Conservation (phyloP, 2,888 invertebrate species). For the Agrilus biguttatus region DNA sequence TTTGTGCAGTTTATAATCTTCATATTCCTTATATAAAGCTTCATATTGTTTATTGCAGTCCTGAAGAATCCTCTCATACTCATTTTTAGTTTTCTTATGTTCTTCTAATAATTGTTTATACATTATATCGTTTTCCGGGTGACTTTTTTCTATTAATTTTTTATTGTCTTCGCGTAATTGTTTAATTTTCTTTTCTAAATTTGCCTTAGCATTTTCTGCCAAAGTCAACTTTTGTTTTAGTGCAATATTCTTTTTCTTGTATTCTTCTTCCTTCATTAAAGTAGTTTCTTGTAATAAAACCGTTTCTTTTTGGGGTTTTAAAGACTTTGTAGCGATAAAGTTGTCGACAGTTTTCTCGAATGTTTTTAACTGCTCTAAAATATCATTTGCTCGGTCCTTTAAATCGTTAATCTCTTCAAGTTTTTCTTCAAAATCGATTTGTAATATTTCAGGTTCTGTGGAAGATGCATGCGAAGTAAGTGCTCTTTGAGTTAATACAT, state of each 20-base stretch:
- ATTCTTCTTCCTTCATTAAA: constrained; percentile 15
- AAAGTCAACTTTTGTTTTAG: constrained; percentile 17
- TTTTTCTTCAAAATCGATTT: constrained; percentile 13
- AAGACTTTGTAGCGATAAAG: background rate
- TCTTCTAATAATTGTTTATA: constrained; percentile 17
- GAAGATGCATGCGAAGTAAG: background rate
- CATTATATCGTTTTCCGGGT: constrained; percentile 12
- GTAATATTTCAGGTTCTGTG: constrained; percentile 14
- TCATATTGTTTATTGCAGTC: constrained; percentile 15
- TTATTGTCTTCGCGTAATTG: constrained; percentile 20
- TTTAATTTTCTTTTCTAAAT: constrained; percentile 18
- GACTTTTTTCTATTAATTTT: constrained; percentile 8
- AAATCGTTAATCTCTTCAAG: constrained; percentile 15
- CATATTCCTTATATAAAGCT: constrained; percentile 13
- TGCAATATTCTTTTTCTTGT: constrained; percentile 16
- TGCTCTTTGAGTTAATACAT: constrained; percentile 11
- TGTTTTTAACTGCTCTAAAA: constrained; percentile 13
- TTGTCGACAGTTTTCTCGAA: constrained; percentile 8
- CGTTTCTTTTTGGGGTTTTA: constrained; percentile 8
- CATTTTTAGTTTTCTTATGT: constrained; percentile 15
- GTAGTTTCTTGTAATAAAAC: background rate
- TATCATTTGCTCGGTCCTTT: constrained; percentile 13
- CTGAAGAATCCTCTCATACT: constrained; percentile 15
- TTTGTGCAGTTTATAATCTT: constrained; percentile 6
- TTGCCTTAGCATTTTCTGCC: constrained; percentile 14